A percentile compares a stretch with the other conserved stretches of the same genome.
Evolutionary conservation across 2,113 vertebrate species (phyloP).

Genomic region (Mesoclemmys tuberculata): DNA sequence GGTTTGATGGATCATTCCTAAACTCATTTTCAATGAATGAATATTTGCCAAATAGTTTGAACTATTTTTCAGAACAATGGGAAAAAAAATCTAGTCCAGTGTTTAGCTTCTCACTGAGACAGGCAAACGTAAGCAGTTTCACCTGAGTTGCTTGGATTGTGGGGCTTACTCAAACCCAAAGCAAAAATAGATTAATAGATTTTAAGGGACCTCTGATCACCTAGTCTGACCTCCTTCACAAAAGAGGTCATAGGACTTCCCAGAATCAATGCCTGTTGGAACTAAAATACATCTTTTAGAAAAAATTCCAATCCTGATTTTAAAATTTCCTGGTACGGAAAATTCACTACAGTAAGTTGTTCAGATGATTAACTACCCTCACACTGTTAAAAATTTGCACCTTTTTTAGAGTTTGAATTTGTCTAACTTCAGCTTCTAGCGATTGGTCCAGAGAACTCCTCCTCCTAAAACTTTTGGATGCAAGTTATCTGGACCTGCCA

Average conservation of each 20-base stretch:
- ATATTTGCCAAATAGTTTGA: not conserved
- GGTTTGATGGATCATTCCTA: not conserved
- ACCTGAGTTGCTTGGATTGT: too few species aligned
- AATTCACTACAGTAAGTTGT: not conserved
- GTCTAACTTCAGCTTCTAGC: not conserved
- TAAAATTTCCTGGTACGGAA: not conserved
- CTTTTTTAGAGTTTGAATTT: not conserved
- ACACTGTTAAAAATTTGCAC: not conserved
- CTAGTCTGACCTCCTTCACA: too few species aligned
- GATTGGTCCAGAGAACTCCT: not conserved
- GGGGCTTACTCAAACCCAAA: too few species aligned
- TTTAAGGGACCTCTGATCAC: too few species aligned
- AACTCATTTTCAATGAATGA: not conserved
- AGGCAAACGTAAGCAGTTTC: too few species aligned
- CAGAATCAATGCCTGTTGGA: too few species aligned
- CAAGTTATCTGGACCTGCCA: not conserved
- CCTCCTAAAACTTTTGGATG: not conserved
- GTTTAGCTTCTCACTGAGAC: too few species aligned
- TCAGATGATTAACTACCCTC: not conserved
- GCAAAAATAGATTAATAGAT: too few species aligned
- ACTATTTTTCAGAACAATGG: not conserved
- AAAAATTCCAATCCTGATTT: not conserved
- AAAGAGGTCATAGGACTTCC: too few species aligned
- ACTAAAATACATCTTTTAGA: not conserved
- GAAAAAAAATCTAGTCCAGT: not conserved